Conservation (phyloP, 2,113 vertebrate species). For the Neolamprologus devosi region DNA sequence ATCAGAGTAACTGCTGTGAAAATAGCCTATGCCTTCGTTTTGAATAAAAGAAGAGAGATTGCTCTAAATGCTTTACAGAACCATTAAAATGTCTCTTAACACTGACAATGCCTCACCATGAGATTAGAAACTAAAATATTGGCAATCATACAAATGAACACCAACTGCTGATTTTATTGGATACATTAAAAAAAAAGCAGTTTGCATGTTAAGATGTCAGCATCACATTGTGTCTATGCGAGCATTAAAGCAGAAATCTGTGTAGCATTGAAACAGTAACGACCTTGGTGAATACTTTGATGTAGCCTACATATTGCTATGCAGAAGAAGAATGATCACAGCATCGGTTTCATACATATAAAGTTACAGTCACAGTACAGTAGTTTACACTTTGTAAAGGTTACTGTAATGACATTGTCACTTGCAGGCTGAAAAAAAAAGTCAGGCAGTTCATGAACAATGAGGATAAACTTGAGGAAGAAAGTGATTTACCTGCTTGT, state of each 20-base stretch:
- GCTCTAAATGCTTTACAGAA: not conserved
- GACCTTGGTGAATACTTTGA: slow-evolving; percentile 15
- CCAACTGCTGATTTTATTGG: not conserved
- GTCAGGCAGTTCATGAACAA: slow-evolving; percentile 22
- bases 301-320: not conserved
- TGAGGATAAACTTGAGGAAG: slow-evolving; percentile 3
- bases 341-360: not conserved
- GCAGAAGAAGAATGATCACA: not conserved
- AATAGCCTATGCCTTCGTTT: not conserved
- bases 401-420: slow-evolving; percentile 15
- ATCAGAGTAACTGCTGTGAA: not conserved
- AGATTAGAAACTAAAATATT: not conserved
- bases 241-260: not conserved
- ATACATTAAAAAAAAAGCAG: not conserved
- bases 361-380: slow-evolving; percentile 18
- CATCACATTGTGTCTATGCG: not conserved
- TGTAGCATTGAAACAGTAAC: not conserved
- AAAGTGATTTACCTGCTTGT: slow-evolving; percentile 25
- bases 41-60: not conserved
- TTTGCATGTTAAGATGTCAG: not conserved
- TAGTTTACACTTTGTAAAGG: slow-evolving; percentile 29
- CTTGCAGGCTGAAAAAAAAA: not conserved
- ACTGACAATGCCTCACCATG: not conserved
- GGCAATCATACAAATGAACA: not conserved
- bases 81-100: not conserved